Base-by-base conservation (phyloP, 2,797 vertebrate genomes). In the Ctenosaura bakeri region DNA sequence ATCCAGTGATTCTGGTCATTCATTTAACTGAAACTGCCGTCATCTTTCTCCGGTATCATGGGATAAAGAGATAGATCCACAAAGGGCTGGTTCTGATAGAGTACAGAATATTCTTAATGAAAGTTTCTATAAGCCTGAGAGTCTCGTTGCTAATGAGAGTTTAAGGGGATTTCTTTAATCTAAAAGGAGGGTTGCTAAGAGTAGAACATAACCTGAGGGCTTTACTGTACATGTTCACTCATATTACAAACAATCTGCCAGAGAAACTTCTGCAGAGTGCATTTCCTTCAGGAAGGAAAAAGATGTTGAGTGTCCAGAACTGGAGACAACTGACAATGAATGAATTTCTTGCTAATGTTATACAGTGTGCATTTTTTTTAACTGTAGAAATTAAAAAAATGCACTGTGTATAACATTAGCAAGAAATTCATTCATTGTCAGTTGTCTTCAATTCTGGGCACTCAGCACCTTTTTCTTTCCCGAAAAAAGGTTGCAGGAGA, bases 141-240 rank as follows among this genome's bases (percentile, higher is more conserved):
- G 96, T 94, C 95, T 96, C 96, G 96, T 93, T 85, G 77, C 96
- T 98, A 97, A 97, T 97, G 96, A 98, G 97, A 97, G 94, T 97
- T 97, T 97, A 97, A 97, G 95, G 95, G 95, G 95, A 96, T 97
- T 97, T 97, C 96, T 96, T 94, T 96, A 97, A 97, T 97, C 95
- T 96, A 90, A 97, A 97, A 96, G 97, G 97, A 97, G 97, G 93
- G 96, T 95, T 97, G 97, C 95, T 96, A 96, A 95, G 96, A 96
- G 96, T 95, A 94, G 97, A 97, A 97, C 95, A 97, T 95, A 97
- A 97, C 97, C 96, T 96, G 95, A 95, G 97, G 97, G 97, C 97
- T 97, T 97, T 97, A 96, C 97, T 96, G 96, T 96, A 96, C 95
- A 95, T 97, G 97, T 96, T 97, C 96, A 0, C 97, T 97, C 97